Conservation (phyloP, 2,888 invertebrate genomes). For the Phengaris alcon region DNA sequence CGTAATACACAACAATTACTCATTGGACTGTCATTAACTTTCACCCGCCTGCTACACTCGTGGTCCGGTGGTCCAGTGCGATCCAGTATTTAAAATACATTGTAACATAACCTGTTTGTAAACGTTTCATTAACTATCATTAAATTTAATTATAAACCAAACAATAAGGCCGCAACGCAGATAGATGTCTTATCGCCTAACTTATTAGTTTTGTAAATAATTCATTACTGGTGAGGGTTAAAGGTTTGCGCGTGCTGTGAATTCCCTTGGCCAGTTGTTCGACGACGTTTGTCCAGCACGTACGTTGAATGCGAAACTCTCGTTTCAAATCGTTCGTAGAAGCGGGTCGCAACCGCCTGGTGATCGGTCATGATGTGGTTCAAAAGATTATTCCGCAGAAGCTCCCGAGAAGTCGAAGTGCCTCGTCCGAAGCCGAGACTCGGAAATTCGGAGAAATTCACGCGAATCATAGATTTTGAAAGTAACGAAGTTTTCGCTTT, state of each 20-base stretch:
- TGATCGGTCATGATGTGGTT: slow-evolving; percentile 82
- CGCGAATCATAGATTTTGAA: neutral
- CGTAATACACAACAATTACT: slow-evolving; percentile 4
- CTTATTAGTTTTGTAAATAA: slow-evolving; percentile 66
- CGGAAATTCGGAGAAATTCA: neutral
- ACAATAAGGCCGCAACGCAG: slow-evolving; percentile 64
- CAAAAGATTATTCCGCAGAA: slow-evolving; percentile 79
- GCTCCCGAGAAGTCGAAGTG: slow-evolving; percentile 42
- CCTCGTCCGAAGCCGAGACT: neutral
- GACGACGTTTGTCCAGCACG: slow-evolving; percentile 44
- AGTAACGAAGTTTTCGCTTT: slow-evolving; percentile 57
- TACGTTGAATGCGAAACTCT: slow-evolving; percentile 78
- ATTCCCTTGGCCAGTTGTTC: slow-evolving; percentile 55
- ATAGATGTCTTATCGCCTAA: slow-evolving; percentile 60
- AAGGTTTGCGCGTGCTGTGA: slow-evolving; percentile 72
- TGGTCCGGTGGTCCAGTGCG: neutral
- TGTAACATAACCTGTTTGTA: slow-evolving; percentile 4
- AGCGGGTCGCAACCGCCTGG: slow-evolving; percentile 81
- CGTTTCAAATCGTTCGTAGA: slow-evolving; percentile 80
- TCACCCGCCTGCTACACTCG: slow-evolving; percentile 9
- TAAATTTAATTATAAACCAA: slow-evolving; percentile 58
- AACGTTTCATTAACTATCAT: slow-evolving; percentile 48
- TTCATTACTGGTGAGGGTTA: slow-evolving; percentile 67
- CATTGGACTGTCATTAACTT: slow-evolving; percentile 16
- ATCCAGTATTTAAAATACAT: slow-evolving; percentile 15